A percentile compares a stretch with the other conserved stretches of the same genome.
These are phyloP conservation scores for Crotalus horridus DNA, from an alignment of 2,113 vertebrate species.

Conservation along the genomic window DNA sequence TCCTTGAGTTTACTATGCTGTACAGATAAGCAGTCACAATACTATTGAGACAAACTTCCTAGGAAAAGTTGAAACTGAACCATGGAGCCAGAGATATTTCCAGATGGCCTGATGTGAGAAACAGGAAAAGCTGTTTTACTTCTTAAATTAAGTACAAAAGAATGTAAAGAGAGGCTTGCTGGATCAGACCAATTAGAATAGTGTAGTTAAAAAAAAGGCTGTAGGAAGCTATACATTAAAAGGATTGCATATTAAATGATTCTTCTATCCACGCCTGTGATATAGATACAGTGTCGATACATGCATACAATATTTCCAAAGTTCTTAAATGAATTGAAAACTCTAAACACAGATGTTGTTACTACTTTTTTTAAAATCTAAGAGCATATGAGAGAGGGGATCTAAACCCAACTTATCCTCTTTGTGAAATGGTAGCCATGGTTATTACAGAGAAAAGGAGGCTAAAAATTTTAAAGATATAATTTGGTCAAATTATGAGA, in stretches of 20 bases:
- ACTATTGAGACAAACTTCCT: not conserved
- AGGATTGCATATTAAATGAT: not conserved
- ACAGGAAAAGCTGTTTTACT: not conserved
- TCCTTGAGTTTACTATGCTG: not conserved
- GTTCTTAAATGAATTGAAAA: not conserved
- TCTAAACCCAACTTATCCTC: not conserved
- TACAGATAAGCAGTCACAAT: not conserved
- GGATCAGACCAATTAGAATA: not conserved
- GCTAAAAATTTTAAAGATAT: not conserved
- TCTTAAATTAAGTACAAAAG: not conserved
- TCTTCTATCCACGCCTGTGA: not conserved
- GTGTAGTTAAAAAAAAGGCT: not conserved
- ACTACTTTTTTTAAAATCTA: not conserved
- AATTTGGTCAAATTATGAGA: not conserved
- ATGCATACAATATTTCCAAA: not conserved
- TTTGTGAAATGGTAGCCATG: not conserved
- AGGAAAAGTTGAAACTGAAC: not conserved
- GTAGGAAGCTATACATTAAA: not conserved
- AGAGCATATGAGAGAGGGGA: not conserved
- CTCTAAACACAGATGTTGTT: not conserved
- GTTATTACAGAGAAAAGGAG: not conserved
- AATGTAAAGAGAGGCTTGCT: not conserved
- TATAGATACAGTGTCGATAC: not conserved
- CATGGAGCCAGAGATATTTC: conserved; percentile 1
- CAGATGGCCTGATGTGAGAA: not conserved